Conservation (phyloP, 2,888 invertebrate genomes). For the Aporophyla lueneburgensis region DNA sequence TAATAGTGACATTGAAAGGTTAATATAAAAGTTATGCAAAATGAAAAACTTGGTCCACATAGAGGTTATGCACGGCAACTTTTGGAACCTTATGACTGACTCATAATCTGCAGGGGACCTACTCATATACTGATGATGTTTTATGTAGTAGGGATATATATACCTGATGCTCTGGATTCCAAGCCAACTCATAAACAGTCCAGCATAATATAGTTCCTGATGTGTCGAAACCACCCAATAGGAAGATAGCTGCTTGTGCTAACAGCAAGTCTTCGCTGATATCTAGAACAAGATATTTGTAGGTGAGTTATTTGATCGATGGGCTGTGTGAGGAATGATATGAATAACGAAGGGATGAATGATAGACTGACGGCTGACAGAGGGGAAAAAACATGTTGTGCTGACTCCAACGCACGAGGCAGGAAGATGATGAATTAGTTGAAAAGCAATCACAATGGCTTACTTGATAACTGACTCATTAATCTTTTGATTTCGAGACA, state of each 20-base stretch:
- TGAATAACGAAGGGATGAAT: not conserved
- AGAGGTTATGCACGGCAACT: not conserved
- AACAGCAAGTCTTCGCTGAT: slow-evolving; percentile 73
- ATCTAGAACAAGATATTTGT: slow-evolving; percentile 57
- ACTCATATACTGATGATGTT: not conserved
- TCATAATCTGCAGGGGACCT: not conserved
- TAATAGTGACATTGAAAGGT: slow-evolving; percentile 42
- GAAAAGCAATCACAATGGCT: not conserved
- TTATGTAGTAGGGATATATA: not conserved
- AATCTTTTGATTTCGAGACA: not conserved
- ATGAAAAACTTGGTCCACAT: too few species aligned
- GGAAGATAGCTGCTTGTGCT: slow-evolving; percentile 76
- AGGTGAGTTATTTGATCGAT: not conserved
- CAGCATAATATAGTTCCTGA: slow-evolving; percentile 66
- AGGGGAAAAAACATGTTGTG: not conserved
- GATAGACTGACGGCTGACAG: not conserved
- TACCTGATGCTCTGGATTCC: slow-evolving; percentile 74
- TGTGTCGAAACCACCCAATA: slow-evolving; percentile 79
- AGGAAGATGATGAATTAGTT: not conserved
- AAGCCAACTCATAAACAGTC: slow-evolving; percentile 73
- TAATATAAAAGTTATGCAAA: not conserved
- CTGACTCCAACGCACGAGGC: not conserved
- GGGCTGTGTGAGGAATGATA: not conserved
- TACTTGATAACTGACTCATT: not conserved
- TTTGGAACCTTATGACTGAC: not conserved